Conservation (phyloP, 2,797 vertebrate species). For the Anas georgica region DNA sequence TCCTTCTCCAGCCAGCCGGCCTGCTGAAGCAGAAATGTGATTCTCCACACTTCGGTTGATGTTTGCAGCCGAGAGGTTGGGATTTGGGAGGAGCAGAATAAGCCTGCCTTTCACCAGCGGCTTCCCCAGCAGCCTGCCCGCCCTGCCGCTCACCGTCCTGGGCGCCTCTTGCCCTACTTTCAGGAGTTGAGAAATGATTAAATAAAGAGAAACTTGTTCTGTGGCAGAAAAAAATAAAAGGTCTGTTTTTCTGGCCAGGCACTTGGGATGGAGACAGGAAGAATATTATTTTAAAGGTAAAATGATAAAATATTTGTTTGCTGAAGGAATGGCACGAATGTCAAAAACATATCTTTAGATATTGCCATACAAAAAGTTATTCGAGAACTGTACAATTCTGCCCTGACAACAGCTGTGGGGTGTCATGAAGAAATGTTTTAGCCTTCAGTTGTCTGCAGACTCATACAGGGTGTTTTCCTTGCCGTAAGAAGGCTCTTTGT, state of each 20-base stretch:
- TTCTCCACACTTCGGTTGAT: not conserved
- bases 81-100: conserved; percentile 22
- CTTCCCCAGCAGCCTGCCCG: not conserved
- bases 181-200: conserved; percentile 31
- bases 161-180: not conserved
- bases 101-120: conserved; percentile 53
- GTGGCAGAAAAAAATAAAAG: conserved; percentile 21
- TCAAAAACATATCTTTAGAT: not conserved
- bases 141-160: not conserved
- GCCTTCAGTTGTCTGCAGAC: not conserved
- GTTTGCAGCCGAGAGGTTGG: conserved; percentile 10
- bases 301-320: conserved; percentile 57
- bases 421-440: not conserved
- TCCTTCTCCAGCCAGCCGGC: conserved; percentile 25
- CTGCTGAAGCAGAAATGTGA: conserved; percentile 62
- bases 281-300: conserved; percentile 67
- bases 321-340: conserved; percentile 35
- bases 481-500: not conserved
- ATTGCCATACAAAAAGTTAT: not conserved
- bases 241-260: conserved; percentile 50
- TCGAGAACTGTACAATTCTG: not conserved
- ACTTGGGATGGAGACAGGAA: conserved; percentile 57
- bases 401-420: not conserved
- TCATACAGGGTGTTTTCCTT: not conserved
- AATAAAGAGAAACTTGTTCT: conserved; percentile 65